Conservation (phyloP, 2,113 vertebrate species). For the Chamaea fasciata region DNA sequence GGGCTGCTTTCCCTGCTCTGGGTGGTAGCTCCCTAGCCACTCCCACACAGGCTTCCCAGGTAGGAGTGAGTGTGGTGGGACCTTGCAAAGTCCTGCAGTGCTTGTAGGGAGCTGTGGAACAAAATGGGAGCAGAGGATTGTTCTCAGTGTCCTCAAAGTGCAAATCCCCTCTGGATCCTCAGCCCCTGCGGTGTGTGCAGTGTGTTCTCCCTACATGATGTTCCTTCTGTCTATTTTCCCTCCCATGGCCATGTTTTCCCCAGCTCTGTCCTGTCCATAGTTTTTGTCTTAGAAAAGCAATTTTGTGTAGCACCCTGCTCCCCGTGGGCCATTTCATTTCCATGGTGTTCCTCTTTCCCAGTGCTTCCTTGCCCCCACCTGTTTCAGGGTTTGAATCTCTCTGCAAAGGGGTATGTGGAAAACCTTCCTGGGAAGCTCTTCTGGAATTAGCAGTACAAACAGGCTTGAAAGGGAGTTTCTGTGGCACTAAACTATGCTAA, state of each 20-base stretch:
- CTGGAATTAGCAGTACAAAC: background rate
- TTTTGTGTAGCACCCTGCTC: constrained; percentile 11
- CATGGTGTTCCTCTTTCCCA: background rate
- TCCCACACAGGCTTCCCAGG: background rate
- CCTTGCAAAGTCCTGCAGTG: background rate
- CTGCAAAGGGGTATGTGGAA: background rate
- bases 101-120: background rate
- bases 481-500: background rate
- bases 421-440: background rate
- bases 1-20: background rate
- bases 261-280: background rate
- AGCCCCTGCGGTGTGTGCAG: background rate
- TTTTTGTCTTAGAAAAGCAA: constrained; percentile 21
- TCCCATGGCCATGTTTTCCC: constrained; percentile 1
- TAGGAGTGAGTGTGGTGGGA: background rate
- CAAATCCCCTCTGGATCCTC: background rate
- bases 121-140: background rate
- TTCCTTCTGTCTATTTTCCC: background rate
- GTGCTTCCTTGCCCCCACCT: background rate
- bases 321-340: background rate
- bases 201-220: background rate
- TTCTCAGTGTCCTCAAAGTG: background rate
- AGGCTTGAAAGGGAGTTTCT: background rate
- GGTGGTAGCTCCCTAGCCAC: background rate
- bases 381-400: constrained; percentile 28